These are phyloP conservation scores for Strix aluco DNA, from an alignment of 2,113 vertebrate species.

Conservation along the genomic window DNA sequence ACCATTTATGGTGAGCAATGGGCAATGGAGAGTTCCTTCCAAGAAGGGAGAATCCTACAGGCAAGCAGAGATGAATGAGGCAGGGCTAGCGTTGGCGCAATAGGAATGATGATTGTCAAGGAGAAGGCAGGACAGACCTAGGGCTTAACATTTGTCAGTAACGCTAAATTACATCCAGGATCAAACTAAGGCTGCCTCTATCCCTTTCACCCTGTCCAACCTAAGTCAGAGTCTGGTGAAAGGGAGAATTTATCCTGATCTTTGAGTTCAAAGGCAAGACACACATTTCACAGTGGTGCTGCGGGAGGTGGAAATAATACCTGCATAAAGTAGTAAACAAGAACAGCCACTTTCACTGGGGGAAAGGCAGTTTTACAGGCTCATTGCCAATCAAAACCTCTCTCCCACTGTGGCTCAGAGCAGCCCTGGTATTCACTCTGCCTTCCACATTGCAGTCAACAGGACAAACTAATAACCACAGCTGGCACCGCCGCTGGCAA, in stretches of 20 bases:
- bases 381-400: neutral
- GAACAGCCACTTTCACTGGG: neutral
- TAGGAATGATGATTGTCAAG: neutral
- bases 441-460: neutral
- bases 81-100: neutral
- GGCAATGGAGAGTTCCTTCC: neutral
- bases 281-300: neutral
- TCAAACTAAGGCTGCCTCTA: neutral
- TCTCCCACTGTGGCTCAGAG: neutral
- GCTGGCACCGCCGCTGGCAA: constrained; percentile 20
- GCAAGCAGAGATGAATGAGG: neutral
- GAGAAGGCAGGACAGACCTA: neutral
- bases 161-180: neutral
- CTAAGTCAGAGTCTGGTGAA: neutral
- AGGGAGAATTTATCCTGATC: neutral
- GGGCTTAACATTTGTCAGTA: neutral
- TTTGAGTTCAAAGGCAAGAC: neutral
- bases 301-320: neutral
- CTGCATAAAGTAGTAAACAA: neutral
- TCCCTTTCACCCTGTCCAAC: neutral
- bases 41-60: neutral
- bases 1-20: neutral
- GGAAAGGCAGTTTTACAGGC: neutral
- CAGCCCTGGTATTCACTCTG: neutral
- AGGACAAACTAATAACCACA: constrained; percentile 43